These are phyloP conservation scores for Scolanthus callimorphus DNA, from an alignment of 92 coral and sea anemone species.

Conservation along the genomic window DNA sequence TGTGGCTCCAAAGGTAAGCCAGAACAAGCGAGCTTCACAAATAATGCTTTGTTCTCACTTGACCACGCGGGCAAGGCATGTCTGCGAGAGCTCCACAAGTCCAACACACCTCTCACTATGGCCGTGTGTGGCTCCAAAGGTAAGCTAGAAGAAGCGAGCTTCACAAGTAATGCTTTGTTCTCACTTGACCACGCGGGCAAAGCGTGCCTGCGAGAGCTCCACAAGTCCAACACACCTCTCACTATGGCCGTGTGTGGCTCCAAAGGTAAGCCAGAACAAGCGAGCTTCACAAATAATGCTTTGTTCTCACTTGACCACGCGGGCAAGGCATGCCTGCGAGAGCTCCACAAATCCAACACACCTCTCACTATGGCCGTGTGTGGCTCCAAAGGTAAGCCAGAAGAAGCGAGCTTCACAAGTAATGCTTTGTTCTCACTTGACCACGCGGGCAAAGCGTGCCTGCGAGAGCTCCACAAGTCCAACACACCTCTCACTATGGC, in stretches of 20 bases:
- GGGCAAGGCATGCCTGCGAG: constrained; percentile 91
- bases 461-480: constrained; percentile 84
- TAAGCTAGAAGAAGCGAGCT: no score
- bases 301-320: no score
- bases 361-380: constrained; percentile 97
- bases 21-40: no score
- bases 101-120: constrained; percentile 94
- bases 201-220: constrained; percentile 90
- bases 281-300: no score
- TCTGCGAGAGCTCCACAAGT: constrained; percentile 81
- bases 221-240: constrained; percentile 89
- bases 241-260: constrained; percentile 99
- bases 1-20: constrained; percentile 98
- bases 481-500: constrained; percentile 98
- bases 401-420: no score
- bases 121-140: constrained; percentile 99
- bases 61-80: constrained; percentile 95
- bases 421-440: no score
- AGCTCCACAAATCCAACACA: constrained; percentile 90
- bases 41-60: no score
- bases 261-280: no score
- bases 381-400: constrained; percentile 96
- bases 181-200: no score
- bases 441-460: no score
- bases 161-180: no score